A percentile compares a stretch with the other conserved stretches of the same genome.
phyloP scores from a whole-genome alignment of 2,113 vertebrate genomes.

The Orthonyx spaldingii region DNA sequence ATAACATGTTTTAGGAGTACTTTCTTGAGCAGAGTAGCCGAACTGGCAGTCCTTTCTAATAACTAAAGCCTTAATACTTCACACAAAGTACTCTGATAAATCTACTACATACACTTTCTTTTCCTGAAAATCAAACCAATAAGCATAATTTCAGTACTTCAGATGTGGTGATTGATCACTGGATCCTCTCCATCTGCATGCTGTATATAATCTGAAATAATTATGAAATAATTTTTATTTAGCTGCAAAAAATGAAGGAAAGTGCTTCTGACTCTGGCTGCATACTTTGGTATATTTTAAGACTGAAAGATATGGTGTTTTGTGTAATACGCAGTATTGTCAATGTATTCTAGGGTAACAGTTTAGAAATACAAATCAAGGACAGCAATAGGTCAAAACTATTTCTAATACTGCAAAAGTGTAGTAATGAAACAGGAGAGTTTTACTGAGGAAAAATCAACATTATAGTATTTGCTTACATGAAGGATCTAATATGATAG shows the following conservation, averaged over 20 bases:
- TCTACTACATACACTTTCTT: neutral
- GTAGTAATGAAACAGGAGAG: neutral
- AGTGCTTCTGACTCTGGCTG: neutral
- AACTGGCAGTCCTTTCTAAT: neutral
- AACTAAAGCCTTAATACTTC: neutral
- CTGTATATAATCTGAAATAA: neutral
- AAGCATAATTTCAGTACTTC: neutral
- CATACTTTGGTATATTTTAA: neutral
- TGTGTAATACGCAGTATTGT: neutral
- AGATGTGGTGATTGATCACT: neutral
- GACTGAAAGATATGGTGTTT: neutral
- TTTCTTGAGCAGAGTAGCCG: neutral
- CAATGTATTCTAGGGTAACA: neutral
- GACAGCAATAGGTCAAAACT: neutral
- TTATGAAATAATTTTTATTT: neutral
- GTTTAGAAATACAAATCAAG: neutral
- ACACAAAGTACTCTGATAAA: neutral
- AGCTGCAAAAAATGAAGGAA: neutral
- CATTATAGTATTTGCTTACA: neutral
- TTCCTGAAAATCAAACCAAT: neutral
- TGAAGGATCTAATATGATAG: accelerated
- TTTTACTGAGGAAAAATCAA: neutral
- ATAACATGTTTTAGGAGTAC: neutral
- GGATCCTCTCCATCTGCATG: neutral
- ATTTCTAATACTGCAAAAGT: neutral